phyloP scores from a whole-genome alignment of 2,888 invertebrate species.

The Eupithecia centaureata region DNA sequence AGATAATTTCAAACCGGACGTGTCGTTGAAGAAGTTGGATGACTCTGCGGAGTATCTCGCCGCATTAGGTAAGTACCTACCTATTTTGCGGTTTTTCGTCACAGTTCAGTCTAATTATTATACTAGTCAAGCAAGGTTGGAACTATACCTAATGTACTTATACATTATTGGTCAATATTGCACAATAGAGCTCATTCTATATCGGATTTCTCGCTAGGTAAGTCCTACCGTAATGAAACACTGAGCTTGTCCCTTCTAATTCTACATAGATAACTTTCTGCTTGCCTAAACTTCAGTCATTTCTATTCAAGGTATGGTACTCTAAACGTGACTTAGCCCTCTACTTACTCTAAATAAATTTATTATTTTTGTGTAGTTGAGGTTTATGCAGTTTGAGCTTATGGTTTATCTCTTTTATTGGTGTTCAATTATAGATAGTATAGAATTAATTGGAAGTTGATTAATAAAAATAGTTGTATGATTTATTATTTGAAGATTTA shows the following conservation, averaged over 20 bases:
- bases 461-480: no score
- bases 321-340: not conserved
- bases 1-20: constrained; percentile 82
- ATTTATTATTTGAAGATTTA: no score
- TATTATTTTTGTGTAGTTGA: not conserved
- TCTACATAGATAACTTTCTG: not conserved
- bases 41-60: constrained; percentile 87
- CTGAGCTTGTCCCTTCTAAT: constrained; percentile 20
- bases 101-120: not conserved
- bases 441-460: no score
- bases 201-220: constrained; percentile 8
- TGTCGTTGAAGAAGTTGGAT: constrained; percentile 71
- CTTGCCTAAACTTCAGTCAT: not conserved
- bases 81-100: constrained; percentile 26
- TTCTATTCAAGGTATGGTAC: not conserved
- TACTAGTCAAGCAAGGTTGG: not conserved
- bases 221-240: not conserved
- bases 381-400: not conserved
- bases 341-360: not conserved
- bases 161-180: constrained; percentile 33
- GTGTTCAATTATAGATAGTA: no score
- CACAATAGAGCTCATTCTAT: constrained; percentile 26
- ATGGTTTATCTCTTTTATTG: not conserved
- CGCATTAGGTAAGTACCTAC: constrained; percentile 87
- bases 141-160: constrained; percentile 15